phyloP scores from a whole-genome alignment of 2,888 invertebrate genomes.

The Tuta absoluta region DNA sequence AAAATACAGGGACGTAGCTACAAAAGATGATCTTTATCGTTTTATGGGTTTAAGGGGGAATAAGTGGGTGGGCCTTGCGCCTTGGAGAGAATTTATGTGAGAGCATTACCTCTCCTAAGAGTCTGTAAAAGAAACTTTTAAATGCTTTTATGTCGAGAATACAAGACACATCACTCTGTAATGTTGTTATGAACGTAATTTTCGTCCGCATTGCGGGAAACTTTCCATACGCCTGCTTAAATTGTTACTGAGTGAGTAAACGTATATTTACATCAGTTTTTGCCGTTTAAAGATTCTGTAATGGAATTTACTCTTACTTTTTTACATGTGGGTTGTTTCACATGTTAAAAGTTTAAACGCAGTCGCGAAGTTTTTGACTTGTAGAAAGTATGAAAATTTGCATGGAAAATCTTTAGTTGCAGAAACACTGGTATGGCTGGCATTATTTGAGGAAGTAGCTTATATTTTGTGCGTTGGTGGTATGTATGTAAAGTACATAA shows the following conservation, averaged over 20 bases:
- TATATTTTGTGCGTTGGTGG: too few relatives aligned
- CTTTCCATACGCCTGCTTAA: not conserved
- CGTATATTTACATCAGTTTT: too few relatives aligned
- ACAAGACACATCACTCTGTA: conserved; percentile 43
- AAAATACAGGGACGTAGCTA: conserved; percentile 41
- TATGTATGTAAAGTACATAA: too few relatives aligned
- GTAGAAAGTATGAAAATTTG: too few relatives aligned
- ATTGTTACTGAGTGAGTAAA: not conserved
- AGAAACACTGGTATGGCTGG: too few relatives aligned
- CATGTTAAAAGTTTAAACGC: too few relatives aligned
- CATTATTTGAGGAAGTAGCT: too few relatives aligned
- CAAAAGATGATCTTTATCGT: conserved; percentile 72
- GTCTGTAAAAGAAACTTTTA: conserved; percentile 70
- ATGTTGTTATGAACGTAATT: conserved; percentile 44
- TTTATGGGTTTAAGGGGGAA: conserved; percentile 59
- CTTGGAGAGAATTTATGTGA: conserved; percentile 61
- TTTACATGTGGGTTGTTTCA: too few relatives aligned
- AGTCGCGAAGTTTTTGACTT: too few relatives aligned
- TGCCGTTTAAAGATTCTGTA: too few relatives aligned
- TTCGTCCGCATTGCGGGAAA: conserved; percentile 30
- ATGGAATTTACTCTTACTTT: too few relatives aligned
- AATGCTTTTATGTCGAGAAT: conserved; percentile 59
- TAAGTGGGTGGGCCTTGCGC: conserved; percentile 53
- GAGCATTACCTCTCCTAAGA: conserved; percentile 58
- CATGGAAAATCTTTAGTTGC: too few relatives aligned